A percentile compares a stretch with the other conserved stretches of the same genome.
Evolutionary conservation across 2,888 invertebrate genomes (phyloP).

Genomic region (Drosophila paramelanica): DNA sequence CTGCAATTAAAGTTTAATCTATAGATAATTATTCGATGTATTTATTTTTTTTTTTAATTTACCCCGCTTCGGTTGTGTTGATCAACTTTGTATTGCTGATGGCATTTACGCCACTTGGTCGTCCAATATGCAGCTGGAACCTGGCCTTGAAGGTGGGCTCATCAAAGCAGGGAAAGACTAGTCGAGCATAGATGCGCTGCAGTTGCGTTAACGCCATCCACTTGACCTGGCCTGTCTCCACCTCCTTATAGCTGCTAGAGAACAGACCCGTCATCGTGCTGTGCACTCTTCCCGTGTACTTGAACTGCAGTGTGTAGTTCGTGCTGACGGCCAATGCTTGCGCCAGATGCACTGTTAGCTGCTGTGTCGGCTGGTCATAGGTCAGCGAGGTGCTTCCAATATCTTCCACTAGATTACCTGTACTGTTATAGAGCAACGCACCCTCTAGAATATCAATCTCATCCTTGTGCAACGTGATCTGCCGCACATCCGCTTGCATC

Average conservation of each 20-base stretch:
- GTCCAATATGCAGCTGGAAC: constrained; percentile 88
- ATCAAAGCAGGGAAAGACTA: constrained; percentile 91
- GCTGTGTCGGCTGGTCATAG: constrained; percentile 80
- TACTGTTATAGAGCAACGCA: constrained; percentile 42
- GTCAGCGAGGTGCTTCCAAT: constrained; percentile 35
- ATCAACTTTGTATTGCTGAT: constrained; percentile 78
- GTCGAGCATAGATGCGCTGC: constrained; percentile 88
- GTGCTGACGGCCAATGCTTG: constrained; percentile 75
- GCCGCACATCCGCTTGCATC: constrained; percentile 80
- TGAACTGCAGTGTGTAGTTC: constrained; percentile 85
- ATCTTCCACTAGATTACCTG: constrained; percentile 24
- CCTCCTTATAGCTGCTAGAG: constrained; percentile 69
- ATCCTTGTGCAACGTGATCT: constrained; percentile 86
- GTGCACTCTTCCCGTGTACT: constrained; percentile 86
- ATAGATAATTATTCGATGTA: not conserved
- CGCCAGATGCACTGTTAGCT: constrained; percentile 84
- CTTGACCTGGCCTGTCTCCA: constrained; percentile 48
- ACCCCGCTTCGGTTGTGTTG: constrained; percentile 57
- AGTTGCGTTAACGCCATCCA: constrained; percentile 88
- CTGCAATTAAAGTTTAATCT: constrained; percentile 36
- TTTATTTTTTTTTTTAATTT: constrained; percentile 3
- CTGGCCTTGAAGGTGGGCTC: constrained; percentile 89
- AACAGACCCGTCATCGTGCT: constrained; percentile 79
- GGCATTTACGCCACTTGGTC: constrained; percentile 83
- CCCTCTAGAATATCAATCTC: constrained; percentile 51